phyloP scores from a whole-genome alignment of 2,113 vertebrate genomes.

The Megalops atlanticus region DNA sequence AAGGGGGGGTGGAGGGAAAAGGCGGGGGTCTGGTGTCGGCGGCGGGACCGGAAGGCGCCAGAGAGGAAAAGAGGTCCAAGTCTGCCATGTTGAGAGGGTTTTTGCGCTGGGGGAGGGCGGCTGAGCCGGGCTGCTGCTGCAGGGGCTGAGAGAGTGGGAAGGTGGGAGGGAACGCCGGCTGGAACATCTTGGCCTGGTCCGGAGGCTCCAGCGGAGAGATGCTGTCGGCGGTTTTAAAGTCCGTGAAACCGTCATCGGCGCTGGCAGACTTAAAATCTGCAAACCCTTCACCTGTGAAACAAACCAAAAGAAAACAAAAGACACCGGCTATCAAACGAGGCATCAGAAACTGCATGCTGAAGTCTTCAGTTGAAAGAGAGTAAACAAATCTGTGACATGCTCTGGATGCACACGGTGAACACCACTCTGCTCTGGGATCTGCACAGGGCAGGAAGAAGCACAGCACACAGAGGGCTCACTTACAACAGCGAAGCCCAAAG shows the following conservation, averaged over 20 bases:
- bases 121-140: constrained; percentile 63
- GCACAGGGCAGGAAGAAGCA: too few relatives aligned
- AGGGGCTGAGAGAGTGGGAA: constrained; percentile 76
- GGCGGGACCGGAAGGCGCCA: constrained; percentile 58
- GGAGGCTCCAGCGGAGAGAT: constrained; percentile 89
- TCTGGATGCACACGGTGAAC: too few relatives aligned
- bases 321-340: neutral
- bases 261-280: constrained; percentile 88
- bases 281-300: constrained; percentile 85
- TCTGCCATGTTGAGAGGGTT: constrained; percentile 86
- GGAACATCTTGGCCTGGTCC: constrained; percentile 82
- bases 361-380: too few relatives aligned
- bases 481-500: too few relatives aligned
- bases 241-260: constrained; percentile 91
- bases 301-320: constrained; percentile 34
- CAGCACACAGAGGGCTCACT: too few relatives aligned
- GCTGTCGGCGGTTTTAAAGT: constrained; percentile 97
- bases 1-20: constrained; percentile 59
- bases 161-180: constrained; percentile 77
- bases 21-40: constrained; percentile 59
- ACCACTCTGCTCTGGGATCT: too few relatives aligned
- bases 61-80: constrained; percentile 87
- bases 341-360: too few relatives aligned
- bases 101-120: constrained; percentile 71
- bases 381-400: too few relatives aligned